Evolutionary conservation across 2,113 vertebrate genomes (phyloP).

Genomic region (Piaya cayana): DNA sequence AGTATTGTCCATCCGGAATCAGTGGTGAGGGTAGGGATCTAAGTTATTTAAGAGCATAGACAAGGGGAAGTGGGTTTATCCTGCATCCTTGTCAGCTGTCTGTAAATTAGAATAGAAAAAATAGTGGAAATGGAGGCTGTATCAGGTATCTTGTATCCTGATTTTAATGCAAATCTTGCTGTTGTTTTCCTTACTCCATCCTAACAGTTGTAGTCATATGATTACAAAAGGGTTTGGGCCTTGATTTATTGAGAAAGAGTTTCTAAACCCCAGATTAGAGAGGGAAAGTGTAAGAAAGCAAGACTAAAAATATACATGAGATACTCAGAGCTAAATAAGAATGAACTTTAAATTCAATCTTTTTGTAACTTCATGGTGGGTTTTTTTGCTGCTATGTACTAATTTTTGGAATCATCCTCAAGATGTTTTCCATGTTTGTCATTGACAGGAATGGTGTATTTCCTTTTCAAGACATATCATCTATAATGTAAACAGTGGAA

Average conservation of each 20-base stretch:
- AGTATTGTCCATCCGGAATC: not conserved
- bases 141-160: too few species aligned
- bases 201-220: not conserved
- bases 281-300: not conserved
- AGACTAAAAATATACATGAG: not conserved
- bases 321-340: not conserved
- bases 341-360: not conserved
- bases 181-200: not conserved
- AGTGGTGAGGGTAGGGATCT: not conserved
- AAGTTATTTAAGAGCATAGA: not conserved
- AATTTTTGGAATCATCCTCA: not conserved
- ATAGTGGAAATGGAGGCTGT: not conserved
- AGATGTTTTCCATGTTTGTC: not conserved
- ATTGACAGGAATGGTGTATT: not conserved
- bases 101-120: not conserved
- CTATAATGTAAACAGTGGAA: not conserved
- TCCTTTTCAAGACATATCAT: not conserved
- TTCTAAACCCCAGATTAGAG: not conserved
- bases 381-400: not conserved
- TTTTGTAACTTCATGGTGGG: not conserved
- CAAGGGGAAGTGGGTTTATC: not conserved
- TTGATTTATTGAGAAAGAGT: not conserved
- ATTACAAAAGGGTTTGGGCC: not conserved
- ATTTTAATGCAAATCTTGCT: not conserved
- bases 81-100: not conserved